phyloP scores from a whole-genome alignment of 2,113 vertebrate species.

The Sterrhoptilus dennistouni region DNA sequence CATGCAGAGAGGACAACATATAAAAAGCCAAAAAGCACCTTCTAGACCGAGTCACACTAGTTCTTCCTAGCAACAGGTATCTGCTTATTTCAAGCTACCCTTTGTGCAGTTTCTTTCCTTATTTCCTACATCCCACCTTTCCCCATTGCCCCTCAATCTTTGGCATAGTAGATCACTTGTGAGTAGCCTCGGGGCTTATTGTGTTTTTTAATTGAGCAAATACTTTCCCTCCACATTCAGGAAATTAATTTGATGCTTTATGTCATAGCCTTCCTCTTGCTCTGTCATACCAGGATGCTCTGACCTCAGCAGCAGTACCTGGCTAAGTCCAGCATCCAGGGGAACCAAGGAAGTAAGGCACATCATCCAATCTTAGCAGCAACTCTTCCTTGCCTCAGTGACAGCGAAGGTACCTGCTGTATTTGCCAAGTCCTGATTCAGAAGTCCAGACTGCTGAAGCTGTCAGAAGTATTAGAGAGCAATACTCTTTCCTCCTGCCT shows the following conservation, averaged over 20 bases:
- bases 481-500: not conserved
- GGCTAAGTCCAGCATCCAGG: not conserved
- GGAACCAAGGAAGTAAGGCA: not conserved
- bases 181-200: not conserved
- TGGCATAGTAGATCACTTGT: not conserved
- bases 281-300: not conserved
- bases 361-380: not conserved
- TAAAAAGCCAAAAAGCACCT: not conserved
- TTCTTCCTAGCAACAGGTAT: rapidly evolving
- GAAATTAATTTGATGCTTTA: not conserved
- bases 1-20: not conserved
- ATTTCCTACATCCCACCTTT: not conserved
- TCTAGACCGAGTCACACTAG: not conserved
- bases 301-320: not conserved
- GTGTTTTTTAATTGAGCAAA: not conserved
- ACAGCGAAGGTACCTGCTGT: not conserved
- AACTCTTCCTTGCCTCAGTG: not conserved
- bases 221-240: not conserved
- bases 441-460: not conserved
- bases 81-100: not conserved
- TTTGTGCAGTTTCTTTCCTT: not conserved
- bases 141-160: not conserved
- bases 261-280: not conserved
- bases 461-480: not conserved
- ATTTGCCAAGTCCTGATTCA: not conserved